Evolutionary conservation across 2,888 invertebrate species (phyloP).

Genomic region (Cotesia congregata): DNA sequence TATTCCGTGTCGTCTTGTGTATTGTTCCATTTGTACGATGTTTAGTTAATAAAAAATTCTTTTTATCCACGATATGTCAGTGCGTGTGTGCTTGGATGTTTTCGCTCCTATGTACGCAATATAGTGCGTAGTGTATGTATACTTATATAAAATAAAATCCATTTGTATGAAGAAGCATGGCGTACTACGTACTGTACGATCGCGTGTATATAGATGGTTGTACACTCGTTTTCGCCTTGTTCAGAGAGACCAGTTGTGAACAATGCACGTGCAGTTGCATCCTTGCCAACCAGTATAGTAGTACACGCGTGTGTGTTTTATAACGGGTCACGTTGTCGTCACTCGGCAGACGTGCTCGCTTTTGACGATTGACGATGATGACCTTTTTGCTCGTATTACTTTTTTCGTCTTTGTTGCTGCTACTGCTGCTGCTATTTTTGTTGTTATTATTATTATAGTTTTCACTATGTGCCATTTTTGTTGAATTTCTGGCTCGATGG

Average conservation of each 20-base stretch:
- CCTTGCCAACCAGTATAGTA: background rate
- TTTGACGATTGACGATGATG: conserved; percentile 11
- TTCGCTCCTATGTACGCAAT: background rate
- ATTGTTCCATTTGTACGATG: background rate
- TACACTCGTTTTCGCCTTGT: conserved; percentile 33
- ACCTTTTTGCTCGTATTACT: background rate
- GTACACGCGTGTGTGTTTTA: conserved; percentile 13
- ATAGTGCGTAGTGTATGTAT: background rate
- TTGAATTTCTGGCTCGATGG: background rate
- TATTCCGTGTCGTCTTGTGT: background rate
- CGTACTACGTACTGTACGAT: background rate
- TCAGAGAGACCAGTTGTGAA: conserved; percentile 24
- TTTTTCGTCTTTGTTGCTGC: background rate
- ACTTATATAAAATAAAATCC: conserved; percentile 4
- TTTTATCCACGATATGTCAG: background rate
- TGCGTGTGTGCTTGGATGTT: background rate
- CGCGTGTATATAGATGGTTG: background rate
- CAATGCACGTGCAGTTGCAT: conserved; percentile 35
- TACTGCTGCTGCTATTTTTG: background rate
- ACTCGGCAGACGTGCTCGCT: conserved; percentile 12
- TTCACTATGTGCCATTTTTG: background rate
- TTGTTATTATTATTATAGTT: background rate
- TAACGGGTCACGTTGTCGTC: conserved; percentile 24
- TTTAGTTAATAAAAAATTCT: background rate
- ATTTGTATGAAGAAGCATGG: background rate